These are phyloP conservation scores for Crenichthys baileyi DNA, from an alignment of 2,797 vertebrate genomes.

Conservation along the genomic window DNA sequence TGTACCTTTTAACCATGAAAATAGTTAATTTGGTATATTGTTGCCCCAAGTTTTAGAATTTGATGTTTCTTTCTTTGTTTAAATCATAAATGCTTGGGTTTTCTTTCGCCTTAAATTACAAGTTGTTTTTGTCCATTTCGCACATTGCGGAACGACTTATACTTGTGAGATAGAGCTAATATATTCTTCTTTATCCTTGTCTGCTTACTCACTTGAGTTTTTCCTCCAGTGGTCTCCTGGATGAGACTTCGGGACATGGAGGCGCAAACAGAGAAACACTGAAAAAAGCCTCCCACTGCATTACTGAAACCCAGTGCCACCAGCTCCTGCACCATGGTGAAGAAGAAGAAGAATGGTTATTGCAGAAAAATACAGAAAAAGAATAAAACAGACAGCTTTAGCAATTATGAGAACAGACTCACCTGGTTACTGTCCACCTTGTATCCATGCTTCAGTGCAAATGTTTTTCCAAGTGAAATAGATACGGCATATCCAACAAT, in stretches of 20 bases:
- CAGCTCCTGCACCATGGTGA: constrained; percentile 85
- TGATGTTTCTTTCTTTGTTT: neutral
- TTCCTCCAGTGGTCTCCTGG: constrained; percentile 92
- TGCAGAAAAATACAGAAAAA: neutral
- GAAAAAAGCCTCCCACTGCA: constrained; percentile 89
- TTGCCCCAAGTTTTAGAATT: neutral
- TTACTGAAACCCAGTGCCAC: constrained; percentile 94
- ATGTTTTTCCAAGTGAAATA: constrained; percentile 96
- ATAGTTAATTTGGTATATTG: too few species aligned
- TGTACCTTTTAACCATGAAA: too few species aligned
- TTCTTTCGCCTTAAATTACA: neutral
- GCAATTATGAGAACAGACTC: constrained; percentile 1
- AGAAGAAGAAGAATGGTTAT: neutral
- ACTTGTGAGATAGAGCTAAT: neutral
- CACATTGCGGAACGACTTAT: neutral
- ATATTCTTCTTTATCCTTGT: neutral
- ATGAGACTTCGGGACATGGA: constrained; percentile 97
- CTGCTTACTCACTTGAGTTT: constrained; percentile 87
- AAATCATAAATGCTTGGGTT: neutral
- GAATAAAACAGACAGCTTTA: neutral
- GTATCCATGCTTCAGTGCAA: constrained; percentile 95
- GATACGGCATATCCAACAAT: constrained; percentile 95
- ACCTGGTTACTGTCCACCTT: constrained; percentile 97
- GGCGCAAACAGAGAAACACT: constrained; percentile 91
- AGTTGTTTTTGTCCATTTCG: neutral